A percentile compares a stretch with the other conserved stretches of the same genome.
Evolutionary conservation across 92 coral and sea anemone species (phyloP).

Genomic region (Epizoanthus ramosus): DNA sequence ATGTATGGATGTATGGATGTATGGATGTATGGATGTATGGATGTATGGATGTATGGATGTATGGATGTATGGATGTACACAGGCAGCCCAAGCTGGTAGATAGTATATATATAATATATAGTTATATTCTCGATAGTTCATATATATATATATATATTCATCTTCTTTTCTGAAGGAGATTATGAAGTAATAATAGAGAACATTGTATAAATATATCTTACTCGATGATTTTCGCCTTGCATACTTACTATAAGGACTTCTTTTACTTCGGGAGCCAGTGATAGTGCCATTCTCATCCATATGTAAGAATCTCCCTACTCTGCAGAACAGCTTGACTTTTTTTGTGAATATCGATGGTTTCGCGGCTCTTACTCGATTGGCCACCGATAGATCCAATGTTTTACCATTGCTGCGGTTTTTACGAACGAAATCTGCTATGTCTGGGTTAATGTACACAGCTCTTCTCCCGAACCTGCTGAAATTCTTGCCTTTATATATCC

Average conservation of each 20-base stretch:
- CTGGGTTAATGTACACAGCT: conserved; percentile 14
- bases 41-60: no score
- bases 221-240: background rate
- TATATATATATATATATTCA: no score
- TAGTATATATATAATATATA: no score
- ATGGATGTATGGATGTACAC: no score
- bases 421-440: conserved; percentile 19
- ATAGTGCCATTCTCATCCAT: conserved; percentile 79
- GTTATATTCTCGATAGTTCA: no score
- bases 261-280: conserved; percentile 65
- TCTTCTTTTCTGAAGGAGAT: no score
- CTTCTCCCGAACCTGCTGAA: conserved; percentile 28
- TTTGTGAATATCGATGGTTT: conserved; percentile 27
- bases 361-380: background rate
- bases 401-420: conserved; percentile 37
- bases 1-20: no score
- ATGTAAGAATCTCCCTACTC: conserved; percentile 76
- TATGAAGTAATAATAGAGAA: background rate
- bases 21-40: no score
- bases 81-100: no score
- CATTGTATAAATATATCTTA: background rate
- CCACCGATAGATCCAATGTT: background rate
- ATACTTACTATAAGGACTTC: conserved; percentile 75
- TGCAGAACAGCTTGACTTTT: conserved; percentile 67
- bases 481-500: conserved; percentile 11